Percentiles rank a stretch among this genome's conserved stretches.
Evolutionary conservation across 1,140 invertebrate genomes (phyloP).

Genomic region (Phymastichus coffea): DNA sequence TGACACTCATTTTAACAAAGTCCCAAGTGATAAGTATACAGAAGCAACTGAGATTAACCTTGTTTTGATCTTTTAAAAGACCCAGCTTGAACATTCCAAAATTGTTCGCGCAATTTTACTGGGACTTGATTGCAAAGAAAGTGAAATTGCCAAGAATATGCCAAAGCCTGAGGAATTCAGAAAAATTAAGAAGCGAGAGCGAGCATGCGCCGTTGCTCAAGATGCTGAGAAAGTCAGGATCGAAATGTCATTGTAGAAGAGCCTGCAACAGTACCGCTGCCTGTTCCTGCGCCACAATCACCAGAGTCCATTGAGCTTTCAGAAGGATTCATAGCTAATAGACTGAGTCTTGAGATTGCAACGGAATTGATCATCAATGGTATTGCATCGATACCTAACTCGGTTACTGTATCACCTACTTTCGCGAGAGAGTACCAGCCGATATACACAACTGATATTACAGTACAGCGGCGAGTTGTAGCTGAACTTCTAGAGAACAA

Average conservation of each 20-base stretch:
- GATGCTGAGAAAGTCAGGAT: constrained; percentile 47
- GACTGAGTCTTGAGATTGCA: constrained; percentile 68
- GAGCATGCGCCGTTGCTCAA: constrained; percentile 45
- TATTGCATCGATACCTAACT: constrained; percentile 76
- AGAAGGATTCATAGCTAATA: constrained; percentile 66
- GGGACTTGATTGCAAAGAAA: constrained; percentile 85
- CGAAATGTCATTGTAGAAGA: constrained; percentile 37
- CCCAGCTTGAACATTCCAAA: constrained; percentile 76
- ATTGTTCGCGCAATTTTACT: constrained; percentile 80
- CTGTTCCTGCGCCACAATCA: constrained; percentile 42
- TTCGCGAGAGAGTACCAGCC: constrained; percentile 92
- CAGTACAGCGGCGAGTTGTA: constrained; percentile 70
- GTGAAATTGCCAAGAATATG: constrained; percentile 76
- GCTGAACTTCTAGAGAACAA: constrained; percentile 74
- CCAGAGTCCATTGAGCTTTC: constrained; percentile 56
- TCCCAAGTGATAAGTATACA: constrained; percentile 92
- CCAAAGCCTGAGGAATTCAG: constrained; percentile 64
- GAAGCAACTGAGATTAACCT: constrained; percentile 92
- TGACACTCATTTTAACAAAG: constrained; percentile 93
- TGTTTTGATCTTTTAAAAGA: constrained; percentile 87
- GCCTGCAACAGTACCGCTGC: constrained; percentile 33
- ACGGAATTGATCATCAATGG: constrained; percentile 71
- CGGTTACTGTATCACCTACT: constrained; percentile 76
- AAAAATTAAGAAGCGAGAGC: constrained; percentile 57
- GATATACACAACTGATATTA: constrained; percentile 81